Conservation (phyloP, 1,140 invertebrate species). For the Papilio machaon region DNA sequence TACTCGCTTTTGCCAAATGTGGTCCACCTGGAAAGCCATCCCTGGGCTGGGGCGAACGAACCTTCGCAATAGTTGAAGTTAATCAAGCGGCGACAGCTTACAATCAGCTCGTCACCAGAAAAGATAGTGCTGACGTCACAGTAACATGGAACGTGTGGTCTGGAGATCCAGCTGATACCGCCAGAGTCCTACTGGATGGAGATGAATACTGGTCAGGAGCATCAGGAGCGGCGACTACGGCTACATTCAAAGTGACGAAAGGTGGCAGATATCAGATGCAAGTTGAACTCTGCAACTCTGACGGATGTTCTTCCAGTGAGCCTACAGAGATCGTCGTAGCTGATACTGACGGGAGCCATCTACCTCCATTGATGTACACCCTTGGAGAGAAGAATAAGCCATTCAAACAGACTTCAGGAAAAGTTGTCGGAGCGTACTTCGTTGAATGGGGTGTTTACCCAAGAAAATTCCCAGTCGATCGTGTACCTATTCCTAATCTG, state of each 20-base stretch:
- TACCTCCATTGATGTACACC: conserved; percentile 66
- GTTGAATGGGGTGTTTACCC: conserved; percentile 79
- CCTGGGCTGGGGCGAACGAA: conserved; percentile 74
- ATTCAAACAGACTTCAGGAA: conserved; percentile 76
- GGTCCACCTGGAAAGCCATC: conserved; percentile 71
- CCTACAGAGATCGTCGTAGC: conserved; percentile 72
- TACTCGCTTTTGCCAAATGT: conserved; percentile 58
- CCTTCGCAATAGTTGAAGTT: conserved; percentile 76
- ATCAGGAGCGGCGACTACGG: conserved; percentile 59
- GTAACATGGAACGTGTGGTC: conserved; percentile 77
- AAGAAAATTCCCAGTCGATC: conserved; percentile 74
- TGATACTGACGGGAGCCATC: conserved; percentile 76
- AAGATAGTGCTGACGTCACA: conserved; percentile 70
- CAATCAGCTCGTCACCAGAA: conserved; percentile 70
- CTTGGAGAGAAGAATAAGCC: conserved; percentile 73
- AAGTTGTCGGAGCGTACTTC: conserved; percentile 77
- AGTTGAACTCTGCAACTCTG: conserved; percentile 70
- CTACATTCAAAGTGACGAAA: conserved; percentile 72
- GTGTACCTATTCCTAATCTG: conserved; percentile 70
- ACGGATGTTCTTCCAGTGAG: conserved; percentile 70
- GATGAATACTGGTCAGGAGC: conserved; percentile 70
- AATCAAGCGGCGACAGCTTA: conserved; percentile 77
- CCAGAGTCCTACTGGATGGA: conserved; percentile 64
- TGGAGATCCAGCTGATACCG: conserved; percentile 66
- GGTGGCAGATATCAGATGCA: conserved; percentile 73